Base-by-base conservation (phyloP, 2,797 vertebrate genomes). In the Microctenopoma stevenorrisi region DNA sequence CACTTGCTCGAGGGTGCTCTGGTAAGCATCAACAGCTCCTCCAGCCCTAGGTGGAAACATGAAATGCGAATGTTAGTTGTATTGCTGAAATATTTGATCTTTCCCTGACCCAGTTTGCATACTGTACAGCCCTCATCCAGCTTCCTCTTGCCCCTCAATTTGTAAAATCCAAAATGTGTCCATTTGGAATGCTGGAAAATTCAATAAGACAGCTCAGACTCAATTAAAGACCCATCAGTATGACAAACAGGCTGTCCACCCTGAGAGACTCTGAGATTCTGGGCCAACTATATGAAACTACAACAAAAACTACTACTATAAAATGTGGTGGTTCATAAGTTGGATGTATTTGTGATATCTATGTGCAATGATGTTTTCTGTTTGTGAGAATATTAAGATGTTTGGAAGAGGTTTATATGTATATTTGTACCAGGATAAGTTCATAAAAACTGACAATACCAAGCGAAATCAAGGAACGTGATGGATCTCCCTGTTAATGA, bases 11-110 rank as follows among this genome's bases (percentile, higher is more conserved):
- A 38, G 69, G 74, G 33, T 68, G 63, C 56, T 64, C 49, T 42
- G 47, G 55, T 47, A 40, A 58, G 66, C 63, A 64, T 73, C 61
- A 66, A 76, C 72, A 79, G 37, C 70, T 63, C 62, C 48, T 83
- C 49, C 28, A 72, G 62, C 73, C 81, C 33, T 61, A 74, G 64
- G 68, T 65, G 60, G 42, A 62, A 62, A 74, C 67, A n/a, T 43
- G 55, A 68, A 75, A 73, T 52, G 33, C 76, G 61, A 65, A 65
- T 69, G 65, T 64, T 76, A 57, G 68, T 64, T 74, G 60, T 60
- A 51, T 37, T 74, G 52, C 55, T 61, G 52, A 70, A 76, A 72
- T 80, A 79, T 82, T 78, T 84, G 69, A 84, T 77, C 68, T 77
- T 68, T 56, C 59, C 14, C 5, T 68, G 64, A 79, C 78, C 74